Conservation (phyloP, 2,113 vertebrate species). For the Sorex araneus region DNA sequence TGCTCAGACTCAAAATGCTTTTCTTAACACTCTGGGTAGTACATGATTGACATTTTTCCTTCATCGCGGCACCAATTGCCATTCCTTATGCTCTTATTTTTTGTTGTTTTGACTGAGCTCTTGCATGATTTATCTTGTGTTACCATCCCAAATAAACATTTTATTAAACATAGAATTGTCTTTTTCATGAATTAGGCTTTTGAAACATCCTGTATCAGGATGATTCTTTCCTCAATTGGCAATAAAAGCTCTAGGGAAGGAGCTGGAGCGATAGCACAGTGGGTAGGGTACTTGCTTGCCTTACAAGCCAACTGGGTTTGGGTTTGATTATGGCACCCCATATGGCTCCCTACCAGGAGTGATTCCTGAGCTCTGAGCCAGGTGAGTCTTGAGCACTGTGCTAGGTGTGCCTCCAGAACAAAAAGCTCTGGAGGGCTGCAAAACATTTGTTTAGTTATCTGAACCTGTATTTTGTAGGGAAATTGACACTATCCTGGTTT, state of each 20-base stretch:
- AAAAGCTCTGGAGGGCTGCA: background rate
- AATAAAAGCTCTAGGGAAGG: slow-evolving; percentile 33
- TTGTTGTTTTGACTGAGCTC: slow-evolving; percentile 89
- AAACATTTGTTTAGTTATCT: slow-evolving; percentile 2
- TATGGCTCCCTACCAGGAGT: too few relatives aligned
- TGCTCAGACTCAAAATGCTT: slow-evolving; percentile 84
- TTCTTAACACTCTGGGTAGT: slow-evolving; percentile 81
- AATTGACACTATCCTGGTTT: slow-evolving; percentile 53
- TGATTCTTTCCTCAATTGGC: slow-evolving; percentile 54
- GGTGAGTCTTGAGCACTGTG: too few relatives aligned
- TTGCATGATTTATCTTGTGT: slow-evolving; percentile 91
- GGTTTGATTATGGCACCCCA: too few relatives aligned
- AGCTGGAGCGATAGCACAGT: too few relatives aligned
- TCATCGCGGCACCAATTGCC: slow-evolving; percentile 86
- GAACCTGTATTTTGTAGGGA: slow-evolving; percentile 42
- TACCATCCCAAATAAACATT: slow-evolving; percentile 92
- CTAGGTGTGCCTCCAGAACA: too few relatives aligned
- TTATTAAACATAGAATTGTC: slow-evolving; percentile 86
- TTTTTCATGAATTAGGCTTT: slow-evolving; percentile 47
- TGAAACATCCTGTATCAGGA: slow-evolving; percentile 17
- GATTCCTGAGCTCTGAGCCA: too few relatives aligned
- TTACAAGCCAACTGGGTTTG: too few relatives aligned
- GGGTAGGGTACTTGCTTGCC: too few relatives aligned
- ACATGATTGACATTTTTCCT: slow-evolving; percentile 84
- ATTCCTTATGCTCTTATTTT: slow-evolving; percentile 87